Evolutionary conservation across 2,888 invertebrate genomes (phyloP).

Genomic region (Pasiphila rectangulata): DNA sequence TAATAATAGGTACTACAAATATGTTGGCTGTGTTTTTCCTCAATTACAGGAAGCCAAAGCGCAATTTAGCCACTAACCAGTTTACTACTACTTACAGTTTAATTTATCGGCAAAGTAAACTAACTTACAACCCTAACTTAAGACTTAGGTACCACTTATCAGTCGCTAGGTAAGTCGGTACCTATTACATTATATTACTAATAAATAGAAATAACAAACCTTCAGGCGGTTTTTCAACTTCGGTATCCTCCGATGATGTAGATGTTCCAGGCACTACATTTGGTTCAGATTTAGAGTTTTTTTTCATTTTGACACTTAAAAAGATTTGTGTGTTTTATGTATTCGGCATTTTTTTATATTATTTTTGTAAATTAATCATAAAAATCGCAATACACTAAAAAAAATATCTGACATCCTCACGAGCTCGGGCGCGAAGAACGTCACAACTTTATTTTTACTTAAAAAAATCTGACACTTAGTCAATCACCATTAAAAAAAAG

Average conservation of each 20-base stretch:
- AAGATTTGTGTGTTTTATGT: not conserved
- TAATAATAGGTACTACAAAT: no score
- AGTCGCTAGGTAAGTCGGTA: not conserved
- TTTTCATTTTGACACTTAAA: slow-evolving; percentile 1
- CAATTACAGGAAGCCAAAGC: no score
- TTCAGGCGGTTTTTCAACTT: slow-evolving; percentile 4
- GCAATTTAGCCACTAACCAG: no score
- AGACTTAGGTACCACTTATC: no score
- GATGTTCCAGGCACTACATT: slow-evolving; percentile 4
- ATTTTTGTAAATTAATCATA: slow-evolving; percentile 5
- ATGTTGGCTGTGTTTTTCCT: no score
- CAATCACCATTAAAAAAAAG: not conserved
- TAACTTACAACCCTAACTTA: no score
- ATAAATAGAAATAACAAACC: slow-evolving; percentile 1
- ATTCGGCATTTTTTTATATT: not conserved
- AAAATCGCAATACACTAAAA: slow-evolving; percentile 1
- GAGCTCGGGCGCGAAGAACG: no score
- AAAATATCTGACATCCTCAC: no score
- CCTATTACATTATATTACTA: not conserved
- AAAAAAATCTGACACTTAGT: not conserved
- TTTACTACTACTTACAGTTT: no score
- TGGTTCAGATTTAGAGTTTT: slow-evolving; percentile 3
- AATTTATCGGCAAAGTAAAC: no score
- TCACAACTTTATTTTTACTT: no score
- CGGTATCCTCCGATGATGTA: slow-evolving; percentile 6